phyloP scores from a whole-genome alignment of 2,888 invertebrate species.

The Eristalinus sepulchralis region DNA sequence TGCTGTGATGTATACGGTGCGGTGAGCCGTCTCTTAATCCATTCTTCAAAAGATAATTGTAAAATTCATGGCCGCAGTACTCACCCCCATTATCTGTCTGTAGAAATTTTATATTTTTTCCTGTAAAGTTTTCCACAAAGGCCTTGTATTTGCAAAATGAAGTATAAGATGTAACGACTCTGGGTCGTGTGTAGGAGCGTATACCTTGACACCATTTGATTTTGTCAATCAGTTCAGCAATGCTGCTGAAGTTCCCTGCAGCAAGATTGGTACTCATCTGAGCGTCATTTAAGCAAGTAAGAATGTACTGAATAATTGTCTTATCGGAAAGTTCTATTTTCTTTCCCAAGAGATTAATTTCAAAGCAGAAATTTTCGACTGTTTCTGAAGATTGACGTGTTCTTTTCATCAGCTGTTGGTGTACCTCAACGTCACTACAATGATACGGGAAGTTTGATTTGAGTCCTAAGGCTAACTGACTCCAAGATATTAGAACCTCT shows the following conservation, averaged over 20 bases:
- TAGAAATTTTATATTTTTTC: constrained; percentile 50
- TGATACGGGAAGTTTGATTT: no score
- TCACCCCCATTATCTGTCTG: constrained; percentile 54
- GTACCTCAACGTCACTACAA: no score
- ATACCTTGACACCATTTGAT: constrained; percentile 15
- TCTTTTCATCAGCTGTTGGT: constrained; percentile 3
- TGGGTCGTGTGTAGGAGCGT: background rate
- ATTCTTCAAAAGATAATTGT: no score
- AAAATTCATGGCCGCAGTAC: no score
- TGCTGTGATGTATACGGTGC: constrained; percentile 57
- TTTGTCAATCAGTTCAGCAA: constrained; percentile 15
- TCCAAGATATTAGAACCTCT: background rate
- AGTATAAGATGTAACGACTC: background rate
- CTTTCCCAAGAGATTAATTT: constrained; percentile 5
- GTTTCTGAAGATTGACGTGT: background rate
- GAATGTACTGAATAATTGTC: constrained; percentile 10
- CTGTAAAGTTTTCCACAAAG: no score
- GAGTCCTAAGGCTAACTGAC: background rate
- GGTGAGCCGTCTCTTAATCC: no score
- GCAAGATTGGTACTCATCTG: constrained; percentile 17
- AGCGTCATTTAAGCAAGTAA: background rate
- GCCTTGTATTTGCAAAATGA: no score
- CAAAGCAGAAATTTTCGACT: background rate
- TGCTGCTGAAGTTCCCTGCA: no score
- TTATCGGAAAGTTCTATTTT: constrained; percentile 8